phyloP scores from a whole-genome alignment of 2,113 vertebrate species.

The Trematocara marginatum region DNA sequence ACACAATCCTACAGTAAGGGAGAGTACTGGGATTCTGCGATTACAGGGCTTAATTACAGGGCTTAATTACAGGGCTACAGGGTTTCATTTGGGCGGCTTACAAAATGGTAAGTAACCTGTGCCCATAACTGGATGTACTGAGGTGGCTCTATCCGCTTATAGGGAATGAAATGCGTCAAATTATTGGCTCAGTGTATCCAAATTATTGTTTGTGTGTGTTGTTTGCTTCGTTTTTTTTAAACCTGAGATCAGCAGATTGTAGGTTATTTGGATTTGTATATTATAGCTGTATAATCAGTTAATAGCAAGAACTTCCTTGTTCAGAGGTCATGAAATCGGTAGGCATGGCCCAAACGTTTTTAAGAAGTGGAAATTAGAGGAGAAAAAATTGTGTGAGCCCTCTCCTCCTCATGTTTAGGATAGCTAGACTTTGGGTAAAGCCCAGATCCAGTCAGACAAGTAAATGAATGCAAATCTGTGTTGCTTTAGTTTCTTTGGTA shows the following conservation, averaged over 20 bases:
- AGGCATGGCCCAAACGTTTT: neutral
- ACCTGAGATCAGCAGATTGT: neutral
- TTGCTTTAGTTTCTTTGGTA: neutral
- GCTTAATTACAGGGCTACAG: neutral
- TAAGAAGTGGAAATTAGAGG: neutral
- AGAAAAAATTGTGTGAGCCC: neutral
- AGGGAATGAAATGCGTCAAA: neutral
- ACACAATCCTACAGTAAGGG: neutral
- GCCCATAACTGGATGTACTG: neutral
- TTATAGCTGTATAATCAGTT: neutral
- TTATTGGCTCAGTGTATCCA: neutral
- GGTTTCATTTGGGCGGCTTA: neutral
- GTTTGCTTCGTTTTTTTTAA: neutral
- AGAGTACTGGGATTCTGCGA: neutral
- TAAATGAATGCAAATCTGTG: neutral
- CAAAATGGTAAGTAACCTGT: slow-evolving; percentile 56
- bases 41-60: neutral
- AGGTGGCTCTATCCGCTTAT: neutral
- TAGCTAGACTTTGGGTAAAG: neutral
- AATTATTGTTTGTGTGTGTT: neutral
- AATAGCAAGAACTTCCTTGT: neutral
- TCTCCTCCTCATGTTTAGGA: neutral
- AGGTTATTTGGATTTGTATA: neutral
- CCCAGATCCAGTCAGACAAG: neutral
- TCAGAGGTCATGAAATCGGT: neutral